Evolutionary conservation across 2,797 vertebrate species (phyloP).

Genomic region (Danio aesculapii): DNA sequence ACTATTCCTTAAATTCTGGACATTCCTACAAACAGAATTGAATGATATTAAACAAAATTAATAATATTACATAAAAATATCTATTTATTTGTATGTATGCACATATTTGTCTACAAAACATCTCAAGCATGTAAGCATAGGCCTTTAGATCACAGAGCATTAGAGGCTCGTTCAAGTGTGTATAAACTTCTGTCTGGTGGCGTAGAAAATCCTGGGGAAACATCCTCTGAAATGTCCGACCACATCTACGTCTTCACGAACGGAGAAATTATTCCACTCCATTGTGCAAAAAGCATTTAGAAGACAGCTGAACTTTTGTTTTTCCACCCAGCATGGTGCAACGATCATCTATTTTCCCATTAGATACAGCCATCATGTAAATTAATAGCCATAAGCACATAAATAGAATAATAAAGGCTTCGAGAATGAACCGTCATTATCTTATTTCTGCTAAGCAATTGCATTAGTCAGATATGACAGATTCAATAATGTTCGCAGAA

Average conservation of each 20-base stretch:
- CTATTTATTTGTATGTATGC: background rate
- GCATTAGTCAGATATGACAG: slow-evolving; percentile 39
- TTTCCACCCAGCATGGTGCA: slow-evolving; percentile 1
- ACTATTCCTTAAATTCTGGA: no score
- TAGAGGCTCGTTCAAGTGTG: slow-evolving; percentile 11
- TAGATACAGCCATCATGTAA: slow-evolving; percentile 38
- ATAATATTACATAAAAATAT: background rate
- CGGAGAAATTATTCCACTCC: slow-evolving; percentile 37
- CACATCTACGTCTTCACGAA: background rate
- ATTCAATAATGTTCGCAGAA: slow-evolving; percentile 7
- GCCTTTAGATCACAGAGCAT: slow-evolving; percentile 24
- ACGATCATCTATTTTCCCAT: slow-evolving; percentile 29
- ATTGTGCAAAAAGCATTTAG: slow-evolving; percentile 25
- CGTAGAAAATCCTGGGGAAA: background rate
- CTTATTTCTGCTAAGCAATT: slow-evolving; percentile 27
- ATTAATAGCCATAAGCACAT: slow-evolving; percentile 29
- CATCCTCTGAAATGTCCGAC: background rate
- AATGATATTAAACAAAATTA: background rate
- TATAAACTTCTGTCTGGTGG: background rate
- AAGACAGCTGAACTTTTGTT: slow-evolving; percentile 15
- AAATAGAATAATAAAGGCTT: slow-evolving; percentile 27
- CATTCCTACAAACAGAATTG: no score
- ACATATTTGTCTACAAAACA: slow-evolving; percentile 3
- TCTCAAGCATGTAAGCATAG: background rate
- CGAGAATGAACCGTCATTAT: slow-evolving; percentile 39